A percentile compares a stretch with the other conserved stretches of the same genome.
These are phyloP conservation scores for Synergus laeviventris DNA, from an alignment of 2,888 invertebrate species.

Conservation along the genomic window DNA sequence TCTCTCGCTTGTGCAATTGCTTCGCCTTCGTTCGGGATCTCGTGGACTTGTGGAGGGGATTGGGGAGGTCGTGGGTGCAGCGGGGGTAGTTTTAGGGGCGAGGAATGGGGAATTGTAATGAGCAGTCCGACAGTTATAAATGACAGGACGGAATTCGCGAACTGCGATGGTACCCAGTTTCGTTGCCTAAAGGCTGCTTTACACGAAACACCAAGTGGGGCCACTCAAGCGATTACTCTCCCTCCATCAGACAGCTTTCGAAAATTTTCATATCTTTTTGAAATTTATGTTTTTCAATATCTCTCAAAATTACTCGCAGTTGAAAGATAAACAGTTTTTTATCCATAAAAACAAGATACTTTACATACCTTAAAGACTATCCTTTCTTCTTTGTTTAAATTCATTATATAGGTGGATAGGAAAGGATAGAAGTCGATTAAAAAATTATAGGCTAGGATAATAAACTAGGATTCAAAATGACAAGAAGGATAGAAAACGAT, in stretches of 20 bases:
- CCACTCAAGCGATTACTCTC: conserved; percentile 21
- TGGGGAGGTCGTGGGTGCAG: conserved; percentile 44
- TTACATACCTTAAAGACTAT: no score
- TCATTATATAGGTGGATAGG: no score
- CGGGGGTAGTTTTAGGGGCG: conserved; percentile 60
- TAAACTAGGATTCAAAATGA: no score
- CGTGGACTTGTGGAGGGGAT: conserved; percentile 54
- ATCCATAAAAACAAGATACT: no score
- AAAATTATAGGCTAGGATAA: no score
- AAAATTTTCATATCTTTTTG: not conserved
- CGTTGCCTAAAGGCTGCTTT: conserved; percentile 72
- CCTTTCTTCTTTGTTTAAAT: no score
- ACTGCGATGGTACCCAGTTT: conserved; percentile 73
- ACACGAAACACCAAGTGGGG: conserved; percentile 58
- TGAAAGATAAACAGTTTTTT: no score
- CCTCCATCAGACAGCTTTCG: not conserved
- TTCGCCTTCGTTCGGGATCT: conserved; percentile 46
- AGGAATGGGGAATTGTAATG: conserved; percentile 77
- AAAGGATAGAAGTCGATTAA: no score
- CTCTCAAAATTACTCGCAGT: no score
- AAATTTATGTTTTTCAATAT: not conserved
- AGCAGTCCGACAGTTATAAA: conserved; percentile 76
- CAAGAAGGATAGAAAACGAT: no score
- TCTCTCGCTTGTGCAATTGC: conserved; percentile 50
- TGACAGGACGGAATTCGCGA: conserved; percentile 77